phyloP scores from a whole-genome alignment of 2,113 vertebrate genomes.

The Pomatostomus ruficeps region DNA sequence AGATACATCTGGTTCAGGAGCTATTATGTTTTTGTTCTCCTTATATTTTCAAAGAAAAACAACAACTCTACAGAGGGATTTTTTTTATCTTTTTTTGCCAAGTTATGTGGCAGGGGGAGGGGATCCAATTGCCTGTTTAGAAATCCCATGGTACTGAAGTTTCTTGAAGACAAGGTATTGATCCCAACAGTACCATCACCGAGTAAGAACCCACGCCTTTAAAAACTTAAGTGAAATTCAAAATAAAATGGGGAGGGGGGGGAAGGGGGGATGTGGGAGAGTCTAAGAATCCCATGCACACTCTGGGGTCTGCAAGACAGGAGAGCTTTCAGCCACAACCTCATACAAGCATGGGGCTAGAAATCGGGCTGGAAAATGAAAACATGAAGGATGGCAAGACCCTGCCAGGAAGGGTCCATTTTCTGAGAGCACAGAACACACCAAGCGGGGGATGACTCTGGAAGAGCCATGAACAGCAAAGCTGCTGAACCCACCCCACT shows the following conservation, averaged over 20 bases:
- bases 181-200: fast-evolving
- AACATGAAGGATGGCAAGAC: not conserved
- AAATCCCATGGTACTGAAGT: not conserved
- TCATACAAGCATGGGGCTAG: fast-evolving
- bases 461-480: not conserved
- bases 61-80: not conserved
- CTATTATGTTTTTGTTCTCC: not conserved
- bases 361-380: fast-evolving
- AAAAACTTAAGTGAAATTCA: not conserved
- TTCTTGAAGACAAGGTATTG: fast-evolving
- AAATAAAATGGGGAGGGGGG: not conserved
- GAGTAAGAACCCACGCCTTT: not conserved
- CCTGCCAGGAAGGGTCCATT: fast-evolving
- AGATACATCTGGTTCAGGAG: not conserved
- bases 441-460: fast-evolving
- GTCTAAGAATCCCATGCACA: not conserved
- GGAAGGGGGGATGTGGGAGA: fast-evolving
- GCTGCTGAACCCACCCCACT: not conserved
- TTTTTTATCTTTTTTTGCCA: not conserved
- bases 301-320: not conserved
- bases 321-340: not conserved
- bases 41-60: not conserved
- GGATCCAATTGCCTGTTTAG: not conserved
- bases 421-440: not conserved
- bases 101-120: not conserved